Percentiles rank a stretch among this genome's conserved stretches.
These are phyloP conservation scores for Autographa pulchrina DNA, from an alignment of 2,888 invertebrate genomes.

Conservation along the genomic window DNA sequence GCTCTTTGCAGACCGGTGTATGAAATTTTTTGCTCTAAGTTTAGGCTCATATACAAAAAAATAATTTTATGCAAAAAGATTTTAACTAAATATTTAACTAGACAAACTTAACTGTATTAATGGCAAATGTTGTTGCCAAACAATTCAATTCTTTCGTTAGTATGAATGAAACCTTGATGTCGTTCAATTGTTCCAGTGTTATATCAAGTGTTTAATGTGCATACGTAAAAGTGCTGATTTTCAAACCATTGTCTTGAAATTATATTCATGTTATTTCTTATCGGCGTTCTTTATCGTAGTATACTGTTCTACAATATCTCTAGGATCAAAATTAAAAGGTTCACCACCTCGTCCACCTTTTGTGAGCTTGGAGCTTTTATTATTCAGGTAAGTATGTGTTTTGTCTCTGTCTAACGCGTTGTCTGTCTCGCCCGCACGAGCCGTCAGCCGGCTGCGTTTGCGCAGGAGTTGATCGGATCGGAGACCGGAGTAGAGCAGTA, in stretches of 20 bases:
- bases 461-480: conserved; percentile 83
- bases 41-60: no score
- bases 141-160: conserved; percentile 35
- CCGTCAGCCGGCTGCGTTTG: conserved; percentile 72
- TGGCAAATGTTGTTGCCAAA: conserved; percentile 28
- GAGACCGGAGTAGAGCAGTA: conserved; percentile 81
- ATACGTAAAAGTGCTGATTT: conserved; percentile 6
- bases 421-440: conserved; percentile 74
- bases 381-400: conserved; percentile 82
- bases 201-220: conserved; percentile 32
- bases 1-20: no score
- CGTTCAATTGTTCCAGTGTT: conserved; percentile 31
- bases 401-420: conserved; percentile 67
- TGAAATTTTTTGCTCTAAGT: no score
- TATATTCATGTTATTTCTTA: background rate
- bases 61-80: background rate
- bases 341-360: conserved; percentile 73
- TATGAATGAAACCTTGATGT: conserved; percentile 18
- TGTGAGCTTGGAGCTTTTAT: conserved; percentile 81
- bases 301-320: conserved; percentile 55
- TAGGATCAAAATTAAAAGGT: conserved; percentile 70
- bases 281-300: conserved; percentile 22
- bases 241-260: conserved; percentile 10
- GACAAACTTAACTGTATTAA: conserved; percentile 7
- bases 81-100: background rate